Evolutionary conservation across 2,113 vertebrate genomes (phyloP).

Genomic region (Phalacrocorax brasilianus): DNA sequence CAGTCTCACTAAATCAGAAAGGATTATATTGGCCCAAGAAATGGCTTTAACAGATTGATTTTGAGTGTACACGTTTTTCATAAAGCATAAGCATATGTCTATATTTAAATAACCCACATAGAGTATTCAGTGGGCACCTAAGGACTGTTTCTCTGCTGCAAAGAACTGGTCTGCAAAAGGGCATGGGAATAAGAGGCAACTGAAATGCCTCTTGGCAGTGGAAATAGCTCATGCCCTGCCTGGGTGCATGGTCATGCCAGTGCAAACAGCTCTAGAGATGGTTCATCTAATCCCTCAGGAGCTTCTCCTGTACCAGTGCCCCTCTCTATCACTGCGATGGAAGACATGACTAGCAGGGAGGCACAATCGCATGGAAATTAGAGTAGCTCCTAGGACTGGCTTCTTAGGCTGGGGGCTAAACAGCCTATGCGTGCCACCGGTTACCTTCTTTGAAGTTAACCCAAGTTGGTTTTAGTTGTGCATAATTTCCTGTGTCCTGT

Average conservation of each 20-base stretch:
- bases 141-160: background rate
- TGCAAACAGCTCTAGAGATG: background rate
- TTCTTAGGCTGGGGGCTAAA: background rate
- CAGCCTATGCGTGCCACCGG: background rate
- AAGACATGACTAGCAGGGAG: background rate
- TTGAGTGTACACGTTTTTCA: background rate
- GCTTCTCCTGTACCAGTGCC: background rate
- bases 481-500: background rate
- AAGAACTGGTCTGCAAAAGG: background rate
- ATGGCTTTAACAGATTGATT: background rate
- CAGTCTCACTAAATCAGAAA: background rate
- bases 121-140: background rate
- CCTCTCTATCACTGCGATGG: background rate
- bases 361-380: background rate
- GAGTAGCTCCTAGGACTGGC: background rate
- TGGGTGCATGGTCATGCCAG: background rate
- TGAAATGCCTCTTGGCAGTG: background rate
- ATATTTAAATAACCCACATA: background rate
- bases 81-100: background rate
- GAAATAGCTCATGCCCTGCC: background rate
- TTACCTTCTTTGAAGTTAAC: background rate
- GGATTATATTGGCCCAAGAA: background rate
- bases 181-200: background rate
- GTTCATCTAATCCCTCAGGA: background rate
- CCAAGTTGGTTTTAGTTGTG: background rate